These are phyloP conservation scores for Agrotis segetum DNA, from an alignment of 2,888 invertebrate genomes.

Conservation along the genomic window DNA sequence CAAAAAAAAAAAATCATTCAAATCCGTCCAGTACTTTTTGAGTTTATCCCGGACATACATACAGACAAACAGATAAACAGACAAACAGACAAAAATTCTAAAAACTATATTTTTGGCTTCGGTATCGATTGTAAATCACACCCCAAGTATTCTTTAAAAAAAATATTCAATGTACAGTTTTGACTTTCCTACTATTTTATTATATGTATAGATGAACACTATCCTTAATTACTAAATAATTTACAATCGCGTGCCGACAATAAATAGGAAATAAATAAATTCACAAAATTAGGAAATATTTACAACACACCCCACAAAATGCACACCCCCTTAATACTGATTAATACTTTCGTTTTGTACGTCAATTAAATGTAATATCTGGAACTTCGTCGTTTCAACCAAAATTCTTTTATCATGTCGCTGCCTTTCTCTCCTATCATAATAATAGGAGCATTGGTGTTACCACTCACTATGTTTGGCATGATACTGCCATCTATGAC, in stretches of 20 bases:
- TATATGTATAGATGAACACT: too few relatives aligned
- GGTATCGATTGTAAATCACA: too few relatives aligned
- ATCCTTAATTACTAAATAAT: conserved; percentile 30
- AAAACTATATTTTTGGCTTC: too few relatives aligned
- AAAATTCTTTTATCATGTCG: conserved; percentile 96
- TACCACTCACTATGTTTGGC: conserved; percentile 96
- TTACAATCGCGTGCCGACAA: conserved; percentile 30
- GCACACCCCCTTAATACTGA: conserved; percentile 66
- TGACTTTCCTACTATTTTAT: too few relatives aligned
- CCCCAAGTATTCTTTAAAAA: too few relatives aligned
- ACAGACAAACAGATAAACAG: too few relatives aligned
- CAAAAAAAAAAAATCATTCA: too few relatives aligned
- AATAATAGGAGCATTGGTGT: conserved; percentile 96
- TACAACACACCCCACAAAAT: conserved; percentile 45
- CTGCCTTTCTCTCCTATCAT: conserved; percentile 98
- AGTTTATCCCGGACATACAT: too few relatives aligned
- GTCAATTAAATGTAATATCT: conserved; percentile 79
- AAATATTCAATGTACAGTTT: too few relatives aligned
- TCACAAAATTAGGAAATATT: conserved; percentile 45
- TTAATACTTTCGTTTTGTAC: conserved; percentile 59
- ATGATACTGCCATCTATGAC: conserved; percentile 97
- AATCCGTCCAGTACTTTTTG: too few relatives aligned
- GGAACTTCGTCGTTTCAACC: conserved; percentile 92
- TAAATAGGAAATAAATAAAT: conserved; percentile 43
- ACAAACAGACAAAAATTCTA: too few relatives aligned